A percentile compares a stretch with the other conserved stretches of the same genome.
Evolutionary conservation across 2,888 invertebrate genomes (phyloP).

Genomic region (Panopea generosa): DNA sequence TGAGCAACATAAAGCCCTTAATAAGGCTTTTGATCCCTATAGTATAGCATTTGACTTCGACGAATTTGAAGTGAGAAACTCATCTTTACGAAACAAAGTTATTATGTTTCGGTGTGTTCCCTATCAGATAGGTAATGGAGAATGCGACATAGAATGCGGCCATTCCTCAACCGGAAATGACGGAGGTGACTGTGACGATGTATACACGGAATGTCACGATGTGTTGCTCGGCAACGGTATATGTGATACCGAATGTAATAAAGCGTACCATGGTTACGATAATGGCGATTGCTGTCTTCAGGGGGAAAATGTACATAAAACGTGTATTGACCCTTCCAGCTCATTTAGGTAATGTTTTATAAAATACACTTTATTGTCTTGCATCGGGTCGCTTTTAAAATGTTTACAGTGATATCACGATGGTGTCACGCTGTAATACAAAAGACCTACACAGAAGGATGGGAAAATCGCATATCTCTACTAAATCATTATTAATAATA

Average conservation of each 20-base stretch:
- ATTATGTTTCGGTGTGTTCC: slow-evolving; percentile 79
- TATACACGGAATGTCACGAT: slow-evolving; percentile 62
- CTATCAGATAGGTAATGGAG: slow-evolving; percentile 75
- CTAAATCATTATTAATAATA: too few species aligned
- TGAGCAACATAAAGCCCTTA: slow-evolving; percentile 73
- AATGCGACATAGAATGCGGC: slow-evolving; percentile 78
- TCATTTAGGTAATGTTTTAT: slow-evolving; percentile 69
- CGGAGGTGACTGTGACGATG: slow-evolving; percentile 82
- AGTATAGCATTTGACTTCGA: slow-evolving; percentile 77
- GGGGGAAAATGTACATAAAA: slow-evolving; percentile 57
- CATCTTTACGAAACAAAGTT: slow-evolving; percentile 66
- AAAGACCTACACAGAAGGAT: too few species aligned
- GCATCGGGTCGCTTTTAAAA: too few species aligned
- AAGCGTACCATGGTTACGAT: slow-evolving; percentile 77
- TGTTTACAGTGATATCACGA: too few species aligned
- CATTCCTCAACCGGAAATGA: slow-evolving; percentile 80
- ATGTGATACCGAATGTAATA: slow-evolving; percentile 81
- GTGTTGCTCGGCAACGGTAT: slow-evolving; percentile 72
- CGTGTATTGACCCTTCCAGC: slow-evolving; percentile 78
- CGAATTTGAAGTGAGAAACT: slow-evolving; percentile 64
- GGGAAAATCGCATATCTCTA: too few species aligned
- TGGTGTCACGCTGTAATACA: too few species aligned
- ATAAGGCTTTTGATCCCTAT: slow-evolving; percentile 76
- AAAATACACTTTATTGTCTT: too few species aligned
- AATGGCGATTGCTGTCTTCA: slow-evolving; percentile 80